phyloP scores from a whole-genome alignment of 2,888 invertebrate genomes.

The Drosophila stalkeri region DNA sequence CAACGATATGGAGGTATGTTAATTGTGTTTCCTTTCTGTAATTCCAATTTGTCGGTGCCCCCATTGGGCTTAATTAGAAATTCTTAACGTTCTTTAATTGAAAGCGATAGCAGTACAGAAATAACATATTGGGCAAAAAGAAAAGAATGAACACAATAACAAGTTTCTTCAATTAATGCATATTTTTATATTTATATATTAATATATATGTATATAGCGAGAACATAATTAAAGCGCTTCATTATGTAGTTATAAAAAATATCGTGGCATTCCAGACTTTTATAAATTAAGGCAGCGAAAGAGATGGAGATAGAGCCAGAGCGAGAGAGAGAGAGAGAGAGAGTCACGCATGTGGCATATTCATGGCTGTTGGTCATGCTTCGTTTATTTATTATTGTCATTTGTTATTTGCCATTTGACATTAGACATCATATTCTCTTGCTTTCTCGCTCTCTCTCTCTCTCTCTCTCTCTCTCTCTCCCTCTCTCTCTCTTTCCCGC shows the following conservation, averaged over 20 bases:
- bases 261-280: constrained; percentile 5
- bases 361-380: constrained; percentile 51
- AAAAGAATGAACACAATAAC: constrained; percentile 1
- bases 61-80: constrained; percentile 36
- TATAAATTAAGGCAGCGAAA: constrained; percentile 2
- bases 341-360: constrained; percentile 37
- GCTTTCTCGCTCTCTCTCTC: not conserved
- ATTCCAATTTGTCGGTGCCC: constrained; percentile 22
- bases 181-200: not conserved
- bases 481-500: not conserved
- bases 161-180: constrained; percentile 24
- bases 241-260: constrained; percentile 12
- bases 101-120: constrained; percentile 31
- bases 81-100: constrained; percentile 43
- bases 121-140: not conserved
- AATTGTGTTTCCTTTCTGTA: constrained; percentile 10
- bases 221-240: constrained; percentile 28
- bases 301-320: constrained; percentile 5
- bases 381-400: constrained; percentile 54
- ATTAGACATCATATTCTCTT: constrained; percentile 21
- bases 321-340: not conserved
- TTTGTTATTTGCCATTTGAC: constrained; percentile 37
- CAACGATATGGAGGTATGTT: constrained; percentile 11
- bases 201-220: constrained; percentile 8
- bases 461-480: not conserved